Evolutionary conservation across 2,113 vertebrate species (phyloP).

Genomic region (Puma concolor): DNA sequence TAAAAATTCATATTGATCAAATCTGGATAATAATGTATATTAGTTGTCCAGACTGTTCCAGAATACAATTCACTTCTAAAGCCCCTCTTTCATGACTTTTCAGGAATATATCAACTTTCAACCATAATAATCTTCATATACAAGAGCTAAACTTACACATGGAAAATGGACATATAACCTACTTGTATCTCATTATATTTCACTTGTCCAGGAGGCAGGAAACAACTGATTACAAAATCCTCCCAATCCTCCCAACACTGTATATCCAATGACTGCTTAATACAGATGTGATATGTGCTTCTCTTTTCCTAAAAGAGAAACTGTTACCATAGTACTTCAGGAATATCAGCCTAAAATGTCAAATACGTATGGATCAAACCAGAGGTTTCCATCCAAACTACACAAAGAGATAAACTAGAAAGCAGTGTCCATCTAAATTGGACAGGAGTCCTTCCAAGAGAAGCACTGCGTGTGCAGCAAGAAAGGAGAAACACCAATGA

Average conservation of each 20-base stretch:
- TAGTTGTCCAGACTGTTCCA: not conserved
- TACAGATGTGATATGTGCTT: not conserved
- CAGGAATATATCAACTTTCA: not conserved
- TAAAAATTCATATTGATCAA: constrained; percentile 22
- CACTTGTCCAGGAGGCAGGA: not conserved
- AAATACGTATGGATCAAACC: not conserved
- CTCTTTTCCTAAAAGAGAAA: not conserved
- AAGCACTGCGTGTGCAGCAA: not conserved
- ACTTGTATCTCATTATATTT: not conserved
- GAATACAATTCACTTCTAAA: constrained; percentile 40
- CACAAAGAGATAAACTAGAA: not conserved
- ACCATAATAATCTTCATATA: not conserved
- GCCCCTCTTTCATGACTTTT: not conserved
- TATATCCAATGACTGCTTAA: not conserved
- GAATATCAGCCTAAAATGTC: not conserved
- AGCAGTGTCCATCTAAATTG: no score
- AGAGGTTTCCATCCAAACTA: not conserved
- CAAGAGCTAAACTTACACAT: not conserved
- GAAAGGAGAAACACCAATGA: not conserved
- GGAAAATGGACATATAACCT: not conserved
- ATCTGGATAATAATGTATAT: constrained; percentile 21
- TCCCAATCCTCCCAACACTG: not conserved
- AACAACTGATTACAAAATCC: not conserved
- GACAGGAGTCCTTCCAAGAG: not conserved
- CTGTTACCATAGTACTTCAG: not conserved